Percentiles rank a stretch among this genome's conserved stretches.
Conservation (phyloP, 2,888 invertebrate species). For the Orchestes rusci region DNA sequence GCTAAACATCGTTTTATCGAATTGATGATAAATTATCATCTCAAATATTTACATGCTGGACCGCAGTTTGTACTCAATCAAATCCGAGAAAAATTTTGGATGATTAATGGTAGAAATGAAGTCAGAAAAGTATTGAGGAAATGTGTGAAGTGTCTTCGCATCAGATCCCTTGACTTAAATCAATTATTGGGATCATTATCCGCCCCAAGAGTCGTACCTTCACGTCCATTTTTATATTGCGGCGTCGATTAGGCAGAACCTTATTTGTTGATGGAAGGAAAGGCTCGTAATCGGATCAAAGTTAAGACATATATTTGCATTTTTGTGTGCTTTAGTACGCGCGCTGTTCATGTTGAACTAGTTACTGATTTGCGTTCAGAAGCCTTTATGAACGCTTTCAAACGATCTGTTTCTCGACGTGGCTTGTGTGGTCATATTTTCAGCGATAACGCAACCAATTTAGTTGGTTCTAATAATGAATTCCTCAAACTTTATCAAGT, state of each 20-base stretch:
- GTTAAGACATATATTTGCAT: neutral
- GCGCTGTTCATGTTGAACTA: neutral
- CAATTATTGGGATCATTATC: too few relatives aligned
- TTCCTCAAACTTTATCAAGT: neutral
- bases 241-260: too few relatives aligned
- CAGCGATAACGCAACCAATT: neutral
- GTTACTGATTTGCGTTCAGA: neutral
- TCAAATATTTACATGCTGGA: slow-evolving; percentile 19
- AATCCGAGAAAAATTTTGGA: slow-evolving; percentile 19
- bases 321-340: neutral
- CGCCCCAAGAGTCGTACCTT: too few relatives aligned
- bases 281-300: too few relatives aligned
- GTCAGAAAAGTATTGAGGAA: slow-evolving; percentile 9
- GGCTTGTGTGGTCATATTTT: slow-evolving; percentile 1
- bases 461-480: neutral
- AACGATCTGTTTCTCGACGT: slow-evolving; percentile 18
- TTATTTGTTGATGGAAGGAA: too few relatives aligned
- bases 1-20: slow-evolving; percentile 7
- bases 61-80: slow-evolving; percentile 9
- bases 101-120: slow-evolving; percentile 8
- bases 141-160: slow-evolving; percentile 20
- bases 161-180: too few relatives aligned
- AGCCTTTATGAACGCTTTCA: slow-evolving; percentile 1
- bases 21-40: slow-evolving; percentile 17
- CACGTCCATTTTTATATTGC: too few relatives aligned